Evolutionary conservation across 2,888 invertebrate genomes (phyloP), one percentile per base, ranked within the genome.

Genomic region (Campopleginae sp.): DNA sequence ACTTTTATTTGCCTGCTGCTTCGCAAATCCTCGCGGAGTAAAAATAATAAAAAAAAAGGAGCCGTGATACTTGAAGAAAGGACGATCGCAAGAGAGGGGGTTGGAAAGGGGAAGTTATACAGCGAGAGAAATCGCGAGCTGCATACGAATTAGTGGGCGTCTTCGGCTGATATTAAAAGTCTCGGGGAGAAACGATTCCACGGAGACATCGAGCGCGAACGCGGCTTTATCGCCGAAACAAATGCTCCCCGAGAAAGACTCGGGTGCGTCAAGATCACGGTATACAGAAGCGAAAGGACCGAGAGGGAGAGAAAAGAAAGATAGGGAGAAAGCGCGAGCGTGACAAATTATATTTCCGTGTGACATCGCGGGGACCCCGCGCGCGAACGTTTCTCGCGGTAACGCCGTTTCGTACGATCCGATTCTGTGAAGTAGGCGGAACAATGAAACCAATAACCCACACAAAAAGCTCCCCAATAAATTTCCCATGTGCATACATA

Each of bases 61-160:
- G 70, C 44, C 44, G 44, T 33, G 75, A 75, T 38, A 54, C 65
- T 77, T 71, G 85, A 85, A 85, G 80, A 84, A 46, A 61, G n/a
- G 70, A 71, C 48, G 81, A 71, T 23, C 44, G 65, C 82, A 71
- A 44, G 61, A 80, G 75, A 65, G 77, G 48, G 61, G 72, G 75
- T 68, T 58, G 10, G 51, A 42, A 42, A 51, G 48, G 54, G 80
- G 58, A 74, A 54, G 27, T 58, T 75, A 78, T 66, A 81, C 74
- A 70, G 80, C 74, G 85, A 84, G 86, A 87, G 80, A 83, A 65
- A 80, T 80, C 87, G 84, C 85, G 88, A 88, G 76, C 86, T 88
- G 90, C 90, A 90, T 90, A 90, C 89, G 88, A 90, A 90, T 85
- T 85, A 85, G 88, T 90, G 88, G 89, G 86, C 88, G 88, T 87